These are phyloP conservation scores for Chaetophractus vellerosus DNA, from an alignment of 2,797 vertebrate genomes.

Conservation along the genomic window DNA sequence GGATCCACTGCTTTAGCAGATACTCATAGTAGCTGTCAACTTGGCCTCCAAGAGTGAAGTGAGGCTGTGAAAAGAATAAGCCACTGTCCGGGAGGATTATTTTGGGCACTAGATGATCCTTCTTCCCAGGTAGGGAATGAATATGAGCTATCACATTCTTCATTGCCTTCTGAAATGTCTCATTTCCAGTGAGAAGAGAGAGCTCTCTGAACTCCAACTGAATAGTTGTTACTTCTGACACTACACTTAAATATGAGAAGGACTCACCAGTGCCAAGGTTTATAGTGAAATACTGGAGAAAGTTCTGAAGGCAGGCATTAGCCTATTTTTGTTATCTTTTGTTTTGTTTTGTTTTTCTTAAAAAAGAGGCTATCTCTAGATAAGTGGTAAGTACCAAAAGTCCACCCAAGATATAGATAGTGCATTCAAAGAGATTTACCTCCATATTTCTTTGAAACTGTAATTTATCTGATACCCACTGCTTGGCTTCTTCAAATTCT, in stretches of 20 bases:
- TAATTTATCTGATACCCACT: slow-evolving; percentile 92
- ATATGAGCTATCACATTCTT: slow-evolving; percentile 92
- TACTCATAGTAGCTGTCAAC: slow-evolving; percentile 96
- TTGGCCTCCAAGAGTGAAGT: slow-evolving; percentile 92
- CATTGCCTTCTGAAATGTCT: slow-evolving; percentile 92
- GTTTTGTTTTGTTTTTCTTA: slow-evolving; percentile 90
- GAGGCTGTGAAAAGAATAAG: slow-evolving; percentile 92
- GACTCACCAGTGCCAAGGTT: slow-evolving; percentile 94
- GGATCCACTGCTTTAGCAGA: slow-evolving; percentile 94
- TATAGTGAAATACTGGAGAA: slow-evolving; percentile 94
- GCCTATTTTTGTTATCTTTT: slow-evolving; percentile 93
- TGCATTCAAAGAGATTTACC: slow-evolving; percentile 95
- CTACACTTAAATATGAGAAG: slow-evolving; percentile 93
- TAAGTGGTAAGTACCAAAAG: slow-evolving; percentile 94
- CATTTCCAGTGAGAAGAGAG: slow-evolving; percentile 92
- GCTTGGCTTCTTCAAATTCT: slow-evolving; percentile 93
- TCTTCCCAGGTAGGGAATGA: slow-evolving; percentile 91
- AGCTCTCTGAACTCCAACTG: slow-evolving; percentile 95
- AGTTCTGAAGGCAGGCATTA: slow-evolving; percentile 95
- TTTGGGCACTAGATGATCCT: slow-evolving; percentile 93
- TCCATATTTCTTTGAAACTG: slow-evolving; percentile 94
- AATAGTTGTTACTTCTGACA: slow-evolving; percentile 95
- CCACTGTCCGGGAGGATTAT: slow-evolving; percentile 93
- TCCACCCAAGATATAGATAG: slow-evolving; percentile 93
- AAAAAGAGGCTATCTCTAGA: slow-evolving; percentile 92